Evolutionary conservation across 2,113 vertebrate species (phyloP).

Genomic region (Meles meles): DNA sequence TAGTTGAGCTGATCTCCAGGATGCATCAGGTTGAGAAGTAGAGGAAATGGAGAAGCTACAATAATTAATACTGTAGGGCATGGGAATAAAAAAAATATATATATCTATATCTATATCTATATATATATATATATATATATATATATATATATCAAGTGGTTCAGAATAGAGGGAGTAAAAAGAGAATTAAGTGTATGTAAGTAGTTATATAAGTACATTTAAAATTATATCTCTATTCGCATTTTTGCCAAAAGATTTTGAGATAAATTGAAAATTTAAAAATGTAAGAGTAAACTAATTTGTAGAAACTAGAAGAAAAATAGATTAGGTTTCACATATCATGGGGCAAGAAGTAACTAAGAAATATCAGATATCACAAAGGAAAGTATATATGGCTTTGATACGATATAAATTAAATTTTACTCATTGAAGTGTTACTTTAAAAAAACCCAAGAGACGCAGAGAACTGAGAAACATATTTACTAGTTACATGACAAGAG

Average conservation of each 20-base stretch:
- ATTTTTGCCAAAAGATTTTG: background rate
- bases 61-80: background rate
- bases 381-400: background rate
- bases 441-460: background rate
- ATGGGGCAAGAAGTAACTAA: background rate
- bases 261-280: background rate
- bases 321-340: background rate
- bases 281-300: background rate
- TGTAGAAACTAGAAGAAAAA: background rate
- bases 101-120: background rate
- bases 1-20: background rate
- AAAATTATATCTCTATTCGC: background rate
- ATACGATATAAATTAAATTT: background rate
- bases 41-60: background rate
- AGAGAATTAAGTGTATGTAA: background rate
- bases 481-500: background rate
- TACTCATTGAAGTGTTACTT: background rate
- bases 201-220: background rate
- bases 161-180: background rate
- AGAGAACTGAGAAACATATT: background rate
- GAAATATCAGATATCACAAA: background rate
- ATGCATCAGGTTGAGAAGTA: background rate
- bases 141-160: background rate
- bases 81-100: background rate
- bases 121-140: background rate